A percentile compares a stretch with the other conserved stretches of the same genome.
Evolutionary conservation across 2,888 invertebrate species (phyloP).

Genomic region (Oscheius sp.): DNA sequence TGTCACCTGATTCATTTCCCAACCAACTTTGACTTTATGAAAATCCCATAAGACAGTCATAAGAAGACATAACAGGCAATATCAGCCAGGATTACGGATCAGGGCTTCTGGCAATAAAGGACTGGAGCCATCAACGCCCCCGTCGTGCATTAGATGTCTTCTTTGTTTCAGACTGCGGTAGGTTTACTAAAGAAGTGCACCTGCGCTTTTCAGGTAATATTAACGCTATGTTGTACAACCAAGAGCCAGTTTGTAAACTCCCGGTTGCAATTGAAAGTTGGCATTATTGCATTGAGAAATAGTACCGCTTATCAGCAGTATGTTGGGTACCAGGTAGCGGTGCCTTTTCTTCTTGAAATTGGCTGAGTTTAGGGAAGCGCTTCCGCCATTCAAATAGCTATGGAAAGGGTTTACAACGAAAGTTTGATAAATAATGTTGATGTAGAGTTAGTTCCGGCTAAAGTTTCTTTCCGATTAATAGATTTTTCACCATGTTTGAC

Average conservation of each 20-base stretch:
- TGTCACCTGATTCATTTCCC: constrained; percentile 20
- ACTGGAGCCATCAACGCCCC: not conserved
- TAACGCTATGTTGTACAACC: not conserved
- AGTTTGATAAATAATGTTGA: constrained; percentile 45
- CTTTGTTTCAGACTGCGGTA: not conserved
- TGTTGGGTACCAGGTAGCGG: constrained; percentile 21
- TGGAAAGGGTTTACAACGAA: constrained; percentile 50
- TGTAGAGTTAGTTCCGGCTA: constrained; percentile 38
- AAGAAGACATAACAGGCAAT: constrained; percentile 35
- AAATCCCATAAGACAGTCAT: constrained; percentile 1
- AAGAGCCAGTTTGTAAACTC: too few species aligned
- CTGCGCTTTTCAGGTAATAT: not conserved
- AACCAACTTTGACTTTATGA: constrained; percentile 9
- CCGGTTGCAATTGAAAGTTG: constrained; percentile 5
- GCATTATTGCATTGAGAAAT: constrained; percentile 6
- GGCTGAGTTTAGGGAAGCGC: constrained; percentile 34
- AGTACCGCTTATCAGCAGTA: constrained; percentile 14
- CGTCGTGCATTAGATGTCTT: not conserved
- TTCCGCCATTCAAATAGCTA: constrained; percentile 50
- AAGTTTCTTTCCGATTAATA: not conserved
- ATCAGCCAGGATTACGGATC: not conserved
- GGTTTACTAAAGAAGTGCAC: not conserved
- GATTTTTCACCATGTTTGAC: constrained; percentile 51
- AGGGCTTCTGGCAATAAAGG: constrained; percentile 26
- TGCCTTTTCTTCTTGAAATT: not conserved